Percentiles rank a stretch among this genome's conserved stretches.
Evolutionary conservation across 2,797 vertebrate species (phyloP).

Genomic region (Synaphobranchus kaupii): DNA sequence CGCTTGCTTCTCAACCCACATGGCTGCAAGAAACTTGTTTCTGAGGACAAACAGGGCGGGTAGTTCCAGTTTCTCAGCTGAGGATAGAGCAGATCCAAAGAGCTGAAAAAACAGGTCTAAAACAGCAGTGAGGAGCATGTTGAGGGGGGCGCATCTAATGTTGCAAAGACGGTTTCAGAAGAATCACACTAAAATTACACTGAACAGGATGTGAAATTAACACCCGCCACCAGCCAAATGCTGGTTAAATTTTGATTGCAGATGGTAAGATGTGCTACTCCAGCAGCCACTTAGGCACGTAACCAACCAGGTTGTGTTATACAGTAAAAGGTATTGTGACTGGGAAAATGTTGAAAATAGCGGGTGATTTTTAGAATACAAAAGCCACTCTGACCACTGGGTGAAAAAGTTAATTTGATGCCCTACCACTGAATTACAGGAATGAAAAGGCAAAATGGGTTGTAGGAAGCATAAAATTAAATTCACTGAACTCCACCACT

Average conservation of each 20-base stretch:
- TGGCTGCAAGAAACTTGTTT: background rate
- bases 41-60: background rate
- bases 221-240: too few species aligned
- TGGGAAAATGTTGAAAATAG: too few species aligned
- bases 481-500: background rate
- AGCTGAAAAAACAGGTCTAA: background rate
- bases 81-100: background rate
- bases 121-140: background rate
- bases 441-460: background rate
- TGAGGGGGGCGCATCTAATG: background rate
- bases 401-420: too few species aligned
- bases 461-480: background rate
- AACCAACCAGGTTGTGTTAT: too few species aligned
- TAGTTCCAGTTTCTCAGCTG: background rate
- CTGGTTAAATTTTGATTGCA: too few species aligned
- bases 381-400: too few species aligned
- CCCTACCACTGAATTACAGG: background rate
- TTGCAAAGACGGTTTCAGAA: background rate
- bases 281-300: too few species aligned
- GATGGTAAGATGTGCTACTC: too few species aligned
- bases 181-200: background rate
- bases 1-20: background rate
- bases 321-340: too few species aligned
- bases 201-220: too few species aligned
- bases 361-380: too few species aligned